phyloP scores from a whole-genome alignment of 2,797 vertebrate species.

The Gallinago nigripennis region DNA sequence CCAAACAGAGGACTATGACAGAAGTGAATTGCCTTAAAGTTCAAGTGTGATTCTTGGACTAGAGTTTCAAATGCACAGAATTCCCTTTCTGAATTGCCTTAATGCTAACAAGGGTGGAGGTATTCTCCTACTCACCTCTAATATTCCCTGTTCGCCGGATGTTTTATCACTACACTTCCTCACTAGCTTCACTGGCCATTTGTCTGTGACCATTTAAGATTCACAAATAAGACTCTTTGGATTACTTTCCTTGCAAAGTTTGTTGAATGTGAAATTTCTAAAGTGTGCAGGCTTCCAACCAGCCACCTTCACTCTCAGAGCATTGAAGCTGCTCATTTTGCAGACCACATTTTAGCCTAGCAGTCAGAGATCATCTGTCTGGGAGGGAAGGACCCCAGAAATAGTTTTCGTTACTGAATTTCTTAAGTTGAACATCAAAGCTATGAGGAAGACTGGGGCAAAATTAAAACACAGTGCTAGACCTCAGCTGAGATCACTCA shows the following conservation, averaged over 20 bases:
- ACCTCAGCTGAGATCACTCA: background rate
- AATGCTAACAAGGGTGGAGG: background rate
- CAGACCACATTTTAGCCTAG: background rate
- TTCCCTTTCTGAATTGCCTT: background rate
- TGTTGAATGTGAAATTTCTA: background rate
- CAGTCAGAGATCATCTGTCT: background rate
- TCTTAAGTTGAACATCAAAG: background rate
- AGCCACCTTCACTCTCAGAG: background rate
- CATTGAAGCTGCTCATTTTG: background rate
- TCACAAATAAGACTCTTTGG: background rate
- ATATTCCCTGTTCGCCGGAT: accelerated
- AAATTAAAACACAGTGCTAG: background rate
- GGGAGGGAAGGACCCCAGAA: accelerated
- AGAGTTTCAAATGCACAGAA: background rate
- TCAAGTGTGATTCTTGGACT: background rate
- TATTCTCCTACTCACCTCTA: background rate
- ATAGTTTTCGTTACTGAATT: background rate
- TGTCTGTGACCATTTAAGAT: background rate
- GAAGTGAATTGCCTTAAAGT: background rate
- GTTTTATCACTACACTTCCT: background rate
- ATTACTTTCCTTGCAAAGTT: background rate
- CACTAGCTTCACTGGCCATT: background rate
- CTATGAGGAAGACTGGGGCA: background rate
- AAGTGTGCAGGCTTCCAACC: no score
- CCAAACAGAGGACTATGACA: background rate